Base-by-base conservation (phyloP, 2,888 invertebrate genomes). In the Lasioglossum zephyrum region DNA sequence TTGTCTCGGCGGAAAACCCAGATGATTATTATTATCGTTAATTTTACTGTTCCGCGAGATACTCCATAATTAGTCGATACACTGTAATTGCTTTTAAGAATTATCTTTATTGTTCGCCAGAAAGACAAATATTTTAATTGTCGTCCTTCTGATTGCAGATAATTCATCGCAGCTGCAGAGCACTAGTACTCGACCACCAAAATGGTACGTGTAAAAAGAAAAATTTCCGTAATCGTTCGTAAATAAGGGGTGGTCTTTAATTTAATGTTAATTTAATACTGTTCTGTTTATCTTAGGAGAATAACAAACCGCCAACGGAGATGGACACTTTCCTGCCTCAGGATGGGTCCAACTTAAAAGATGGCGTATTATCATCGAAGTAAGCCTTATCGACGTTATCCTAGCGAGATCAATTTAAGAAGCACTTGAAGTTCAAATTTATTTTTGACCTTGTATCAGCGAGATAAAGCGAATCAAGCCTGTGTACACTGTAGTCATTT, bases 241-340 rank as follows among this genome's bases (percentile, higher is more conserved):
- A 36, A 39, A 26, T 22, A 13, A 36, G 4, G 18, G 26, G 4
- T 73, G 3, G 9, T 47, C 41, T 1, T n/a, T 22, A 60, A 31
- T 60, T 16, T 36, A 31, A 63, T 18, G 41, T 16, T 63, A 63
- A 63, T 31, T 31, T 13, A 77, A 72, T 47, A 16, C 60, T 90
- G 89, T 76, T 49, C 13, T 72, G 90, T 90, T 77, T 86, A 76
- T 86, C 88, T 41, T 57, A 78, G 82, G 93, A 63, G 31, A 63
- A 91, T 69, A 92, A 93, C 76, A 94, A 92, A 83, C 86, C 95
- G 77, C 96, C 97, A 75, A 97, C 97, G 91, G 98, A 98, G 95
- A 95, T 98, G 96, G 97, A 98, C 92, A 97, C 97, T n/a, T 98
- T 98, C 94, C 95, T 98, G 88, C 97, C 98, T 72, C 96, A 96